Conservation (phyloP, 30 jellyfish, hydroid and myxozoan genomes). For the Aurelia coerulea region DNA sequence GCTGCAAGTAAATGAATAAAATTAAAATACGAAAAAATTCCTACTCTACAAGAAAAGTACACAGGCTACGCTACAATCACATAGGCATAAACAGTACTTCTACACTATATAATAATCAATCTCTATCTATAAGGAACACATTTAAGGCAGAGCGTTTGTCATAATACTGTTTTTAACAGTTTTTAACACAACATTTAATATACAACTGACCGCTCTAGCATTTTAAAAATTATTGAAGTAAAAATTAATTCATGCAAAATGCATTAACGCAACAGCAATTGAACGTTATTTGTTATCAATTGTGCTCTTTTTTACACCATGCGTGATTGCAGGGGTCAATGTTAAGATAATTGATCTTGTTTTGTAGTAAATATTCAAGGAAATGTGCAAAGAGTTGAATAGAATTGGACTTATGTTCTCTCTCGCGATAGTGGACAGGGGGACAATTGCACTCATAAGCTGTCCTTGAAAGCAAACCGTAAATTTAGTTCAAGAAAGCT, state of each 20-base stretch:
- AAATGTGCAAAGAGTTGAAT: too few relatives aligned
- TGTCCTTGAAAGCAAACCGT: too few relatives aligned
- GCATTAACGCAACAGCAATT: background rate
- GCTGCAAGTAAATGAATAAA: too few relatives aligned
- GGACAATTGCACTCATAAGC: too few relatives aligned
- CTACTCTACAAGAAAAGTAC: too few relatives aligned
- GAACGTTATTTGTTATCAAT: background rate
- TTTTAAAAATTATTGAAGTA: conserved; percentile 8
- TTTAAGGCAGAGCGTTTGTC: conserved; percentile 23
- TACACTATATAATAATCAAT: background rate
- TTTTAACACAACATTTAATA: conserved; percentile 37
- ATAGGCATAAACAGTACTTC: too few relatives aligned
- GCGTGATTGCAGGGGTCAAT: background rate
- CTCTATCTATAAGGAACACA: conserved; percentile 3
- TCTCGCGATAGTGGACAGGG: too few relatives aligned
- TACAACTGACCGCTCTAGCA: conserved; percentile 59
- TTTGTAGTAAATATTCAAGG: too few relatives aligned
- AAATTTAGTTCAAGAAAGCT: too few relatives aligned
- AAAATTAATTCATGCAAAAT: conserved; percentile 17
- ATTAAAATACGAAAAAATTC: too few relatives aligned
- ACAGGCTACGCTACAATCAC: too few relatives aligned
- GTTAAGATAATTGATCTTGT: background rate
- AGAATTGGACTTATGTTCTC: too few relatives aligned
- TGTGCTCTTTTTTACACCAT: background rate
- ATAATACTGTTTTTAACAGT: conserved; percentile 57